These are phyloP conservation scores for Tadarida brasiliensis DNA, from an alignment of 2,797 vertebrate species.

Conservation along the genomic window DNA sequence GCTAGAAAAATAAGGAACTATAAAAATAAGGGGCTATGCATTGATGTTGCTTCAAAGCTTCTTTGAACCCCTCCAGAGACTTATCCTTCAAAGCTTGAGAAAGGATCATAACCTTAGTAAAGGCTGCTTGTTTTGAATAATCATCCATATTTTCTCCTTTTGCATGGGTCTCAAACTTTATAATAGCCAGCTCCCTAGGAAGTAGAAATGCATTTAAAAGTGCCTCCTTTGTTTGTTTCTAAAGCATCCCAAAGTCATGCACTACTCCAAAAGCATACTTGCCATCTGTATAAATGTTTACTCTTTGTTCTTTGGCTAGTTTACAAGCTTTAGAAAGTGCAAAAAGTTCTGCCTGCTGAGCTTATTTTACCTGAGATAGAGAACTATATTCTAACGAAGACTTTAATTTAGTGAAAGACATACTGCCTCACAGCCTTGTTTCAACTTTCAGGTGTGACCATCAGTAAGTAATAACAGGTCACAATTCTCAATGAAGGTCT, in stretches of 20 bases:
- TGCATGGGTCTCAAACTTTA: background rate
- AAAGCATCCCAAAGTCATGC: background rate
- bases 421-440: background rate
- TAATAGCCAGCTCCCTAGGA: background rate
- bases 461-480: background rate
- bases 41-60: background rate
- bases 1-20: too few relatives aligned
- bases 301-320: background rate
- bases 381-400: background rate
- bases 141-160: background rate
- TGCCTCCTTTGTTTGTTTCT: background rate
- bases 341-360: background rate
- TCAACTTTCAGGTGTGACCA: background rate
- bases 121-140: background rate
- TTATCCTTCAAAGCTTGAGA: background rate
- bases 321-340: background rate
- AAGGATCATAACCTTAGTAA: background rate
- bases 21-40: background rate
- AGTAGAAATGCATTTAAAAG: background rate
- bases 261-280: background rate
- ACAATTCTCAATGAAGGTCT: background rate
- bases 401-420: background rate
- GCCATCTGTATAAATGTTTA: background rate
- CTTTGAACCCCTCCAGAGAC: background rate
- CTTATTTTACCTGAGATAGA: background rate